These are phyloP conservation scores for Drosophila cognata DNA, from an alignment of 2,888 invertebrate species.

Conservation along the genomic window DNA sequence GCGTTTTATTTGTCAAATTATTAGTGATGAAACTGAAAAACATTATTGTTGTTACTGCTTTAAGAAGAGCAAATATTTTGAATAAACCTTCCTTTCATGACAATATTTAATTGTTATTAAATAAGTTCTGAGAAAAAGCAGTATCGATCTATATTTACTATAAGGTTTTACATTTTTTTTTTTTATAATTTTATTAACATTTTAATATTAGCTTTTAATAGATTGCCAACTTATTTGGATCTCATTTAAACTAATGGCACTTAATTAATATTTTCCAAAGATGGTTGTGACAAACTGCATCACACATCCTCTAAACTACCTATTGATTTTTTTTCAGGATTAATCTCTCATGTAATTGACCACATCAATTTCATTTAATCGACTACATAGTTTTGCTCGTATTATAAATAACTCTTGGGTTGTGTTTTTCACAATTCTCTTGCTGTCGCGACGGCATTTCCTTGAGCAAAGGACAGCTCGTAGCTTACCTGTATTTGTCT, in stretches of 20 bases:
- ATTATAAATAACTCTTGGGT: not conserved
- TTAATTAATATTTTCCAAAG: not conserved
- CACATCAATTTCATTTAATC: not conserved
- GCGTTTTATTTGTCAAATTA: not conserved
- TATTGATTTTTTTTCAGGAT: not conserved
- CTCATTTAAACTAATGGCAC: not conserved
- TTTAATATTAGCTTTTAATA: not conserved
- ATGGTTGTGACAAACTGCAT: not conserved
- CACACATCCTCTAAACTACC: not conserved
- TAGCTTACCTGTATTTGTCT: conserved; percentile 88
- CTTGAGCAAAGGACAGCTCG: not conserved
- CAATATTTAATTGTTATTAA: not conserved
- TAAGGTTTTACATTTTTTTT: too few species aligned
- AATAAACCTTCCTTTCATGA: not conserved
- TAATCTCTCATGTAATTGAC: not conserved
- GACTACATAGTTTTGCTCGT: not conserved
- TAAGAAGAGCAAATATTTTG: not conserved
- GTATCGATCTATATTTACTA: not conserved
- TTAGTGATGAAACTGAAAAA: not conserved
- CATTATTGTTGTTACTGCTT: not conserved
- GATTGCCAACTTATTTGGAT: not conserved
- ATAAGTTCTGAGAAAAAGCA: not conserved
- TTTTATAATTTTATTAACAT: not conserved
- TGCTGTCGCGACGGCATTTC: conserved; percentile 22
- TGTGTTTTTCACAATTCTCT: not conserved